A percentile compares a stretch with the other conserved stretches of the same genome.
Evolutionary conservation across 2,113 vertebrate species (phyloP).

Genomic region (Anseranas semipalmata): DNA sequence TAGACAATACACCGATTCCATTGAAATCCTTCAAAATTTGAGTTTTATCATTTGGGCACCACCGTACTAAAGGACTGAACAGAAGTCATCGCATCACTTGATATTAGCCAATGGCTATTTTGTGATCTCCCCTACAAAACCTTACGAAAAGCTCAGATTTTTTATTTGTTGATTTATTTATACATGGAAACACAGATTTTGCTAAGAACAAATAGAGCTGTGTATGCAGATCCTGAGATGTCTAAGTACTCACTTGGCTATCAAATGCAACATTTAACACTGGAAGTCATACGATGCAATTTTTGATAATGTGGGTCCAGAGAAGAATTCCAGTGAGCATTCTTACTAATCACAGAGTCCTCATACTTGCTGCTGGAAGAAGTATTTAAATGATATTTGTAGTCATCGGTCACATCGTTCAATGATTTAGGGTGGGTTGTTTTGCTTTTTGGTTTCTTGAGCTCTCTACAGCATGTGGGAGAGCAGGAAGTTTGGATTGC

Average conservation of each 20-base stretch:
- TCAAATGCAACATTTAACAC: rapidly evolving
- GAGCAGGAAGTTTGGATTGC: background rate
- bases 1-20: background rate
- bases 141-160: background rate
- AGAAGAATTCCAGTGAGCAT: background rate
- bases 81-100: background rate
- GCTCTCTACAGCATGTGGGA: background rate
- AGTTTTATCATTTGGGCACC: background rate
- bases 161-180: background rate
- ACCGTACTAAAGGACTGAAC: background rate
- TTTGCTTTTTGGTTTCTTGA: background rate
- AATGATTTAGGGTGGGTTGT: background rate
- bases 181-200: background rate
- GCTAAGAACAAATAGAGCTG: background rate
- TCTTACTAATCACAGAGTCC: background rate
- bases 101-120: background rate
- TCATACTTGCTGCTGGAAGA: background rate
- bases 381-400: background rate
- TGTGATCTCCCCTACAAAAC: background rate
- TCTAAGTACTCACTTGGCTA: background rate
- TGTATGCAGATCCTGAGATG: background rate
- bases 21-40: background rate
- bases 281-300: background rate
- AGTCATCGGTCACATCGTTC: background rate
- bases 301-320: background rate